Conservation (phyloP, 2,888 invertebrate species). For the Caenorhabditis zanzibari region DNA sequence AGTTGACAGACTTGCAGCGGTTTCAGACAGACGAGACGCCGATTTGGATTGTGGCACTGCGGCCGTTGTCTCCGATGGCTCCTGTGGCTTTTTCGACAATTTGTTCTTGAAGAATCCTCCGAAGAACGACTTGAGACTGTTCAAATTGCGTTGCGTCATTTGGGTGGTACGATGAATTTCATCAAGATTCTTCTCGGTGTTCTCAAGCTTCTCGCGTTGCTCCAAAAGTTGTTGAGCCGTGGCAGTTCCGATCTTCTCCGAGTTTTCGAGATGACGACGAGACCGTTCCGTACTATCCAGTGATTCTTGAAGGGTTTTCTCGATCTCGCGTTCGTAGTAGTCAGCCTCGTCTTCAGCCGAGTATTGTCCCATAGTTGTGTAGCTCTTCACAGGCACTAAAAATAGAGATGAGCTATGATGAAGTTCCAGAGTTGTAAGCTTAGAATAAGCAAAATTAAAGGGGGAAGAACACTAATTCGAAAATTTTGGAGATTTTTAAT, state of each 20-base stretch:
- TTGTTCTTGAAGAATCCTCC: conserved; percentile 94
- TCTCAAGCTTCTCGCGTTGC: conserved; percentile 83
- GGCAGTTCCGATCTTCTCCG: conserved; percentile 94
- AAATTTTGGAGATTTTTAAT: too few relatives aligned
- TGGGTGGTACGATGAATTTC: conserved; percentile 80
- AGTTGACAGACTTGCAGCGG: conserved; percentile 40
- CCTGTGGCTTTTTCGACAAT: conserved; percentile 85
- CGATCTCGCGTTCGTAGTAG: conserved; percentile 81
- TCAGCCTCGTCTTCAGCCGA: conserved; percentile 79
- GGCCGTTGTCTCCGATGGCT: conserved; percentile 29
- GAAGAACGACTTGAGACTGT: conserved; percentile 89
- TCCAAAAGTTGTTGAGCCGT: conserved; percentile 87
- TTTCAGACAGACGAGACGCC: conserved; percentile 66
- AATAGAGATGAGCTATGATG: too few relatives aligned
- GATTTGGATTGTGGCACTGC: conserved; percentile 70
- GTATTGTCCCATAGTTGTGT: conserved; percentile 68
- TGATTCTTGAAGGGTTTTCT: conserved; percentile 80
- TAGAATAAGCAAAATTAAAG: too few relatives aligned
- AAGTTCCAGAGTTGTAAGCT: too few relatives aligned
- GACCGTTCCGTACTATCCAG: conserved; percentile 84
- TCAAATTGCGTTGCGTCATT: conserved; percentile 83
- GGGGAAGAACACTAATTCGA: too few relatives aligned
- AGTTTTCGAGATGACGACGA: conserved; percentile 87
- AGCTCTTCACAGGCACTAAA: conserved; percentile 78
- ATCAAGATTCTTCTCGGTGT: conserved; percentile 81